Base-by-base conservation (phyloP, 2,113 vertebrate genomes). In the Hypocryptadius cinnamomeus region DNA sequence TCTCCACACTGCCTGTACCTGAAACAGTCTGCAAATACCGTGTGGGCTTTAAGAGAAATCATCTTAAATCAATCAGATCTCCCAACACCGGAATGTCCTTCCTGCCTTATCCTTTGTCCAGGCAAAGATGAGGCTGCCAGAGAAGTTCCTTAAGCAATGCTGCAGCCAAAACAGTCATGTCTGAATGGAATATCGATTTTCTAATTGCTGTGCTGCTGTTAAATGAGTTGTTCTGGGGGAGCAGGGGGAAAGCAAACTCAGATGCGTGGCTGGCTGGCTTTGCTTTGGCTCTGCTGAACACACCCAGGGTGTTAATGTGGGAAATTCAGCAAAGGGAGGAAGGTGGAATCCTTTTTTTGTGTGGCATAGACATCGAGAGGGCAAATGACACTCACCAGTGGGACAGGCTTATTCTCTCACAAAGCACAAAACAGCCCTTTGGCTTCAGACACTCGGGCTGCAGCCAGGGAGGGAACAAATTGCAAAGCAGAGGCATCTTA, bases 201-300 rank as follows among this genome's bases (percentile, higher is more conserved):
- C 94, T 98, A 97, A 97, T 97, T 97, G 97, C 97, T 92, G 50
- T 77, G 92, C 95, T 97, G 95, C 95, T 97, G 96, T 87, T 97
- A 97, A 97, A 95, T 96, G 97, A 97, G 95, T 97, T 93, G 88
- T 96, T 97, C 90, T 83, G 76, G 92, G 39, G 73, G 79, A 89
- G 85, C 2, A 31, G 73, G 74, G 87, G 65, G 48, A 47, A 85
- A 92, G 96, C 93, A 96, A 94, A 89, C 93, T 95, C 87, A n/a
- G 77, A 61, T 39, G 86, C n/a, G 60, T 80, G 79, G 93, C 84
- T 79, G 79, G 89, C 92, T 59, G 78, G 68, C 95, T 96, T 84
- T 81, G 93, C 82, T 92, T 94, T 80, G 92, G 76, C 95, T 81
- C 95, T 95, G 93, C 28, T 79, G 69, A 96, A 73, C 96, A 69